These are phyloP conservation scores for Syngnathus typhle DNA, from an alignment of 2,113 vertebrate species.

Conservation along the genomic window DNA sequence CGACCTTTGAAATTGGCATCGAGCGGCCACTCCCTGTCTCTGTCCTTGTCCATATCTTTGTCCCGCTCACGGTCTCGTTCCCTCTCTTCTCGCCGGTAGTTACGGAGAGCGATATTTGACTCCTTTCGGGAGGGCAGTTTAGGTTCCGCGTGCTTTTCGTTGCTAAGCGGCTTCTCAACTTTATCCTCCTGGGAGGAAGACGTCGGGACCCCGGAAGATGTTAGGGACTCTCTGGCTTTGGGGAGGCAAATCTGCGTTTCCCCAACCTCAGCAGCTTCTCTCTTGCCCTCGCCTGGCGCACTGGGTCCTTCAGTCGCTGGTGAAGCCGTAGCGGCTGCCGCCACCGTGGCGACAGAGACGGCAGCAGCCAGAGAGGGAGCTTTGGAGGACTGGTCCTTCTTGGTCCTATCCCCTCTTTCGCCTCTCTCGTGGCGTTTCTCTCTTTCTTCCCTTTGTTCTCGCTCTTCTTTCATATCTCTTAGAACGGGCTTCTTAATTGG, in stretches of 20 bases:
- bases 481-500: conserved; percentile 97
- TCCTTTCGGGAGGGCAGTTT: conserved; percentile 75
- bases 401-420: conserved; percentile 67
- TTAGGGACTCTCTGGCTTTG: conserved; percentile 60
- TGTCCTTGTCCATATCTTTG: conserved; percentile 76
- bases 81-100: conserved; percentile 85
- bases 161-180: conserved; percentile 67
- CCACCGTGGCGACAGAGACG: conserved; percentile 36
- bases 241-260: conserved; percentile 25
- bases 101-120: conserved; percentile 78
- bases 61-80: conserved; percentile 85
- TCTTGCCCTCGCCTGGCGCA: conserved; percentile 51
- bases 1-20: conserved; percentile 86
- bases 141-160: conserved; percentile 78
- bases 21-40: conserved; percentile 86
- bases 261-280: conserved; percentile 48
- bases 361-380: conserved; percentile 54
- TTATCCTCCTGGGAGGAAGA: conserved; percentile 78
- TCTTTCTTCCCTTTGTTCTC: conserved; percentile 88
- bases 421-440: conserved; percentile 81
- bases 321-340: conserved; percentile 51
- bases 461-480: conserved; percentile 96
- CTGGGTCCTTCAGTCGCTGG: conserved; percentile 67
- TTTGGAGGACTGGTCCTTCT: conserved; percentile 73
- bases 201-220: conserved; percentile 45